Percentiles rank a stretch among this genome's conserved stretches.
Evolutionary conservation across 2,113 vertebrate species (phyloP).

Genomic region (Anthoscopus minutus): DNA sequence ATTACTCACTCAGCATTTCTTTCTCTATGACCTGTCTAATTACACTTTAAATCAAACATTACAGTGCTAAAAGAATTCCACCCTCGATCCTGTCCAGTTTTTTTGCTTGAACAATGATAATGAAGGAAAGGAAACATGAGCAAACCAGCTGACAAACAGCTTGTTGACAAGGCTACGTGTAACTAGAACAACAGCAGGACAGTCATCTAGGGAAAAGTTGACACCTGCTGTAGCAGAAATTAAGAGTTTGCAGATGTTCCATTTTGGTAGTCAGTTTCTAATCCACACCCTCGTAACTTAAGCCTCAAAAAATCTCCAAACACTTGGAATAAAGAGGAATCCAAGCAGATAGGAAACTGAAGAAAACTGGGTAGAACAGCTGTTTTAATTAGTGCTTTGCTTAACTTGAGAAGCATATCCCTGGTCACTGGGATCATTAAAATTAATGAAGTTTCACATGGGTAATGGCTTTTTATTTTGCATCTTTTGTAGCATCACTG

Average conservation of each 20-base stretch:
- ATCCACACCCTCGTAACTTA: not conserved
- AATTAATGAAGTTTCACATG: not conserved
- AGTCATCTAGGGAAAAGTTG: conserved; percentile 35
- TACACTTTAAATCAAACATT: not conserved
- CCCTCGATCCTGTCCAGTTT: not conserved
- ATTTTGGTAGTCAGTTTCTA: conserved; percentile 2
- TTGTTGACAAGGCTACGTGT: conserved; percentile 26
- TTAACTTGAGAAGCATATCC: conserved; percentile 1
- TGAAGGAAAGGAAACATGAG: conserved; percentile 3
- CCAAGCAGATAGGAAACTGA: not conserved
- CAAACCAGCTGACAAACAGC: not conserved
- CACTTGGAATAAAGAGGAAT: not conserved
- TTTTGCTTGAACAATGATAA: not conserved
- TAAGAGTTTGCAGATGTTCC: conserved; percentile 48
- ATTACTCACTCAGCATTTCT: not conserved
- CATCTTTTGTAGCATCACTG: not conserved
- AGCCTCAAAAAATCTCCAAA: conserved; percentile 18
- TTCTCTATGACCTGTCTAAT: not conserved
- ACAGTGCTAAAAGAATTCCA: conserved; percentile 8
- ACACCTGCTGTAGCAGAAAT: conserved; percentile 53
- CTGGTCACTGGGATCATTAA: not conserved
- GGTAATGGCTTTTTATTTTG: not conserved
- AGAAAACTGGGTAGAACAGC: not conserved
- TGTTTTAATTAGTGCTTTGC: conserved; percentile 17
- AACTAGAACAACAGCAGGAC: conserved; percentile 27